Percentiles rank a stretch among this genome's conserved stretches.
Conservation (phyloP, 1,140 invertebrate genomes). For the Armadillidium nasatum region DNA sequence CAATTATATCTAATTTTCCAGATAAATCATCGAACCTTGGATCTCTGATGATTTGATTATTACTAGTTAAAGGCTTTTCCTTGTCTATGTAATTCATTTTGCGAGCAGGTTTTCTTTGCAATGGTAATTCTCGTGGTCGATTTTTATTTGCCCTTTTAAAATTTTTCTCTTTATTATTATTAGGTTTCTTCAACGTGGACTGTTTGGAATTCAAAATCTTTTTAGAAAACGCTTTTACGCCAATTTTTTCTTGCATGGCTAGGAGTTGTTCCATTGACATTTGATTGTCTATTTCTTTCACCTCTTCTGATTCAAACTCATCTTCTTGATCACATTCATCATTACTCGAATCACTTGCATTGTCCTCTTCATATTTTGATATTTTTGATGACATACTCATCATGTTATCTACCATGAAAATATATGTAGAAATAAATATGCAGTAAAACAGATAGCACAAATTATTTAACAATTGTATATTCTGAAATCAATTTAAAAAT, state of each 20-base stretch:
- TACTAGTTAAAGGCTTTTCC: not conserved
- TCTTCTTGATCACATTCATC: too few species aligned
- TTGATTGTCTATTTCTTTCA: not conserved
- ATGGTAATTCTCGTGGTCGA: not conserved
- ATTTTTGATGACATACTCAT: too few species aligned
- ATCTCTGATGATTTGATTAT: conserved; percentile 11
- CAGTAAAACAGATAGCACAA: too few species aligned
- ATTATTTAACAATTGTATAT: too few species aligned
- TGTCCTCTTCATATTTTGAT: too few species aligned
- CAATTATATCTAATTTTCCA: conserved; percentile 28
- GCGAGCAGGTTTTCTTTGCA: not conserved
- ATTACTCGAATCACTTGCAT: too few species aligned
- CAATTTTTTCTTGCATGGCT: not conserved
- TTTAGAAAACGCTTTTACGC: not conserved
- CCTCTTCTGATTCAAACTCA: too few species aligned
- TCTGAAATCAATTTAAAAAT: too few species aligned
- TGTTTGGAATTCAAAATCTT: not conserved
- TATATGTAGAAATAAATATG: too few species aligned
- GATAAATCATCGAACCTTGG: conserved; percentile 43
- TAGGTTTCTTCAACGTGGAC: not conserved
- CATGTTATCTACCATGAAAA: too few species aligned
- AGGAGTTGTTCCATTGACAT: not conserved
- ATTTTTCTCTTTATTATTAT: not conserved
- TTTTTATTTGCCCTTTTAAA: not conserved
- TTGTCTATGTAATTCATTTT: not conserved